Evolutionary conservation across 1,140 invertebrate species (phyloP).

Genomic region (Cyrtorhinus lividipennis): DNA sequence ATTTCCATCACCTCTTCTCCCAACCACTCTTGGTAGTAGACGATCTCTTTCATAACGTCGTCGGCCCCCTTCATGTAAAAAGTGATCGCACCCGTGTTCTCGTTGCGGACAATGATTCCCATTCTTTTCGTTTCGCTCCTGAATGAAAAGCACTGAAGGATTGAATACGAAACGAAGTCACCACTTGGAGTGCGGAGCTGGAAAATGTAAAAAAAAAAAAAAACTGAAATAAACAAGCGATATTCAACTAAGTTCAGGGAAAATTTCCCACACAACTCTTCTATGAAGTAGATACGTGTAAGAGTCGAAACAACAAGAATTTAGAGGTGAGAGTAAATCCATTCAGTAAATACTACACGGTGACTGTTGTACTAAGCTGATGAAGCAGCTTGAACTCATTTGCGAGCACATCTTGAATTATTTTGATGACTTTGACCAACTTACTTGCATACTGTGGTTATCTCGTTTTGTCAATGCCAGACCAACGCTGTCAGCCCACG

Average conservation of each 20-base stretch:
- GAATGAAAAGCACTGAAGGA: conserved; percentile 95
- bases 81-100: conserved; percentile 69
- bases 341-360: too few relatives aligned
- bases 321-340: too few relatives aligned
- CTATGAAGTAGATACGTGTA: too few relatives aligned
- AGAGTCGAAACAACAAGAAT: too few relatives aligned
- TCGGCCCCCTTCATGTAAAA: conserved; percentile 98
- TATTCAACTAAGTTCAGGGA: too few relatives aligned
- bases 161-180: conserved; percentile 60
- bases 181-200: conserved; percentile 53
- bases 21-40: conserved; percentile 93
- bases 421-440: too few relatives aligned
- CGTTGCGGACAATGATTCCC: conserved; percentile 96
- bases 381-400: too few relatives aligned
- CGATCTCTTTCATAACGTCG: conserved; percentile 82
- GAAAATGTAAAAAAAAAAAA: not conserved
- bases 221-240: too few relatives aligned
- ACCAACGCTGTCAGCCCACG: conserved; percentile 56
- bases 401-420: too few relatives aligned
- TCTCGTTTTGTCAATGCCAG: conserved; percentile 53
- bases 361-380: too few relatives aligned
- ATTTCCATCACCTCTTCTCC: conserved; percentile 91
- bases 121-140: conserved; percentile 97
- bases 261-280: not conserved
- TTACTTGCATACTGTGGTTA: not conserved